Base-by-base conservation (phyloP, 2,113 vertebrate genomes). In the Rhinopomastus cyanomelas region DNA sequence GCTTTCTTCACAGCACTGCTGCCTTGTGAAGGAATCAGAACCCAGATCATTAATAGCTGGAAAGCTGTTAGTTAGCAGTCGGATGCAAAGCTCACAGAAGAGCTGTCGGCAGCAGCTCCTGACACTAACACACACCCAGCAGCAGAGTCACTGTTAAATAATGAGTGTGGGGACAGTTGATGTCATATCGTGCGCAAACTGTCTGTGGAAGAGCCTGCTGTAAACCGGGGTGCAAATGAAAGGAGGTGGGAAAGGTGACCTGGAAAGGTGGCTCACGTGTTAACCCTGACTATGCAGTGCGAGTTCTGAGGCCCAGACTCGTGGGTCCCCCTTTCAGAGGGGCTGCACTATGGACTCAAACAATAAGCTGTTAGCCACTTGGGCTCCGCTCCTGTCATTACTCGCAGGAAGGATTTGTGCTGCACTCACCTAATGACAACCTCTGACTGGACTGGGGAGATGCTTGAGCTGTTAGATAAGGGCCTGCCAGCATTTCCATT, bases 401-500 rank as follows among this genome's bases (percentile, higher is more conserved):
- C 60, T 81, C 65, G n/a, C 23, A 68, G 30, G 44, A 76, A 74
- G 73, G 42, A 44, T 52, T 83, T 59, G 53, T 72, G 60, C 61
- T 73, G 52, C 18, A 44, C 19, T 91, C 60, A 11, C 32, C 77
- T 88, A 60, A n/a, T 80, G 55, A 12, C 74, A 80, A 30, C 64
- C 76, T 57, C 30, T 34, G 73, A 26, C 68, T 57, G 0, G 78
- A 36, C 19, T 34, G 61, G 66, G 57, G 29, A 88, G 55, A 26
- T 67, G 57, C 52, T 82, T 56, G 85, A 30, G 11, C 29, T 66
- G 69, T 85, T 85, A 81, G 81, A 80, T 85, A 55, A 10, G 13
- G 69, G 61, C 12, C 6, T 93, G 78, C 81, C 88, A 95, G 25
- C 5, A 4, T 79, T 94, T 96, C 78, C 76, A 93, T 93, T 88